These are phyloP conservation scores for Tetramorium bicarinatum DNA, from an alignment of 2,888 invertebrate genomes.

Conservation along the genomic window DNA sequence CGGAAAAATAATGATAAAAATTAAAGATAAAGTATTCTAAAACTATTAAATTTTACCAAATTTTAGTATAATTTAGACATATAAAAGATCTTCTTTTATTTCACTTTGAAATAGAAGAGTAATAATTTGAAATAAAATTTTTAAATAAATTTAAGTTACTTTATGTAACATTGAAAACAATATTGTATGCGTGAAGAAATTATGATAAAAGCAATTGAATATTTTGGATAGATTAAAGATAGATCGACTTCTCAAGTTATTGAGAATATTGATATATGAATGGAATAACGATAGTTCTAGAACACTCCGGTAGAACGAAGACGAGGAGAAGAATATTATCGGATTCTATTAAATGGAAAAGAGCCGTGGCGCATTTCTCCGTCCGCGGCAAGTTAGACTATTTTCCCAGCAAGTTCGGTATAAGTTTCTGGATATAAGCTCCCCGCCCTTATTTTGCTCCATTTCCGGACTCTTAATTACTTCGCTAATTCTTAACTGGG, in stretches of 20 bases:
- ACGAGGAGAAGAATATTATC: constrained; percentile 59
- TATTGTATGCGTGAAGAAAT: neutral
- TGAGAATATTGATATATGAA: constrained; percentile 4
- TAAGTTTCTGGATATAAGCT: constrained; percentile 82
- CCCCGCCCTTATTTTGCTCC: constrained; percentile 81
- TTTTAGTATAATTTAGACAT: neutral
- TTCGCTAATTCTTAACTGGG: constrained; percentile 84
- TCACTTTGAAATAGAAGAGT: neutral
- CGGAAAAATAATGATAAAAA: constrained; percentile 66
- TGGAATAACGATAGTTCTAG: constrained; percentile 16
- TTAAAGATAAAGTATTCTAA: neutral
- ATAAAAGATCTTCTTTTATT: neutral
- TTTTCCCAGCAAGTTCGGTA: constrained; percentile 76
- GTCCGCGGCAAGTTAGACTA: constrained; percentile 71
- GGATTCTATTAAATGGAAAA: constrained; percentile 75
- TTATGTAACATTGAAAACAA: neutral
- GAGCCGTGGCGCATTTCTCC: constrained; percentile 74
- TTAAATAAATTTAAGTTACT: neutral
- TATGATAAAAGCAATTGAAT: neutral
- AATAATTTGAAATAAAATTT: neutral
- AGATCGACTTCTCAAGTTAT: constrained; percentile 9
- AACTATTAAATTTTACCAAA: neutral
- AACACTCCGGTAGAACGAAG: constrained; percentile 49
- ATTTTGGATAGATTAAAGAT: neutral
- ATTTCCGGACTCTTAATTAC: constrained; percentile 85